Evolutionary conservation across 2,113 vertebrate genomes (phyloP).

Genomic region (Dipodomys stephensi): DNA sequence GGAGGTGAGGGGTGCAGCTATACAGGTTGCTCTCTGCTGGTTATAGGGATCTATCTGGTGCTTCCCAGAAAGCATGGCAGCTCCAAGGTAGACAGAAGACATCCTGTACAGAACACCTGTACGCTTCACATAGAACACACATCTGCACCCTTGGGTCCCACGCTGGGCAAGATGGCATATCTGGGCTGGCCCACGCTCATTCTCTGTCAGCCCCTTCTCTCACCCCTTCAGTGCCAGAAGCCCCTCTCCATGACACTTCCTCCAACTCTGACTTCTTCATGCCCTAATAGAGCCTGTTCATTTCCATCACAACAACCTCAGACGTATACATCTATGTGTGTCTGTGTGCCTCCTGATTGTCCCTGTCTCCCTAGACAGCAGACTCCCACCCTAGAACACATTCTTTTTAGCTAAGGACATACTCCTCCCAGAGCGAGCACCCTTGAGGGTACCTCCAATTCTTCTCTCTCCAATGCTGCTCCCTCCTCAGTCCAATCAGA

Average conservation of each 20-base stretch:
- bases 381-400: background rate
- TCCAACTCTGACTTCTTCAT: background rate
- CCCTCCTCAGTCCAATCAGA: background rate
- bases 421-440: background rate
- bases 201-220: too few relatives aligned
- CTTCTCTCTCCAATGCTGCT: background rate
- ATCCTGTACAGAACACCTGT: background rate
- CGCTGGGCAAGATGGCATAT: background rate
- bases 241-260: background rate
- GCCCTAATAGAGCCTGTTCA: background rate
- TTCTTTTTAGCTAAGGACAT: background rate
- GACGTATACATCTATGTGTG: background rate
- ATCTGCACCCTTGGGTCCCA: background rate
- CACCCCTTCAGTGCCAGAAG: too few relatives aligned
- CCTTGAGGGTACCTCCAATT: accelerated
- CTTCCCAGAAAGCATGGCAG: background rate
- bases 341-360: background rate
- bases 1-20: background rate
- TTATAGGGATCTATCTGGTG: background rate
- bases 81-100: background rate
- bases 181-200: too few relatives aligned
- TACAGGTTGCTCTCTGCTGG: background rate
- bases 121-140: background rate
- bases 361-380: background rate
- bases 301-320: background rate